Evolutionary conservation across 1,140 invertebrate genomes (phyloP), one percentile per base, ranked within the genome.

Genomic region (Conus betulinus): DNA sequence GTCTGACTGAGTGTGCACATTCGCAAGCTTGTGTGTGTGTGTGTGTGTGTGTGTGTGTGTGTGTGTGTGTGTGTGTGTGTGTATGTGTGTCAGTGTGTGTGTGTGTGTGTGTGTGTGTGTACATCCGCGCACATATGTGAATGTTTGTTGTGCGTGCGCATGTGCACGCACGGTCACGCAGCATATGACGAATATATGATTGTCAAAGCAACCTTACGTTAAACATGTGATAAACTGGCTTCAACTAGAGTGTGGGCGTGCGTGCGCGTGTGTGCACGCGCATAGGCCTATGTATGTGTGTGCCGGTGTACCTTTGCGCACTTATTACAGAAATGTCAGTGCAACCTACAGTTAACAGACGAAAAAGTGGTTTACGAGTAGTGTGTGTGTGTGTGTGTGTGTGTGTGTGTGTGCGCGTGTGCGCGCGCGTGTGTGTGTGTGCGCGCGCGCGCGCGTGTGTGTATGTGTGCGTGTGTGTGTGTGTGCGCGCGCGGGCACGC

Each of bases 381-480:
- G 74, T 78, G 74, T 78, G 74, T 20, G 74, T 78, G 74, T 20
- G 74, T 78, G 74, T 78, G 74, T 78, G 74, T 78, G 74, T 20
- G 74, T 78, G 74, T 20, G 74, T 78, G 74, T 78, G 81, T 83
- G 15, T 53, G 81, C 20, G 51, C 20, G 81, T 55, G 51, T 17
- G 17, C 53, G 51, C 53, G 11, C 0, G 53, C 53, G 53, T 83
- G 53, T 83, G 53, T 57, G 53, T 83, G 20, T 83, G n/a, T 74
- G 67, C 27, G 74, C 13, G 39, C 63, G 86, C 74, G 74, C 39
- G 15, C 39, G 86, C 67, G 76, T 0, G 63, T 10, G 86, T 10
- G 52, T 27, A 1, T n/a, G 5, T 78, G 15, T 20, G 74, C 81
- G 51, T 5, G n/a, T 74, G 74, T 39, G 39, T 39, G 39, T 39